These are phyloP conservation scores for Meda fulgida DNA, from an alignment of 2,797 vertebrate species.

Conservation along the genomic window DNA sequence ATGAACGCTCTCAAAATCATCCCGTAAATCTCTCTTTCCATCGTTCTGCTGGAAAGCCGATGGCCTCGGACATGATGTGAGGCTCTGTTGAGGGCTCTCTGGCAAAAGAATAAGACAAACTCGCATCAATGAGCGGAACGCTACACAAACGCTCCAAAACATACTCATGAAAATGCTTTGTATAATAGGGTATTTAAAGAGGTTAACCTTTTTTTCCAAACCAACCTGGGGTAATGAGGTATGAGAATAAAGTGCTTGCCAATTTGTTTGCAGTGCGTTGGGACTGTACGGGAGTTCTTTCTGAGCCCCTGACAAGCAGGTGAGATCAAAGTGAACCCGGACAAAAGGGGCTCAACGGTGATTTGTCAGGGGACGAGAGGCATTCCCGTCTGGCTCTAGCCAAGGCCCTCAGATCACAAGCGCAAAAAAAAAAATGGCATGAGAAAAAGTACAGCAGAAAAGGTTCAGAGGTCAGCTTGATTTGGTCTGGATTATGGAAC, in stretches of 20 bases:
- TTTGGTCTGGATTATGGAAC: conserved; percentile 87
- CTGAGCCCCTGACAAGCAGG: conserved; percentile 89
- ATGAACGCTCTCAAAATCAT: conserved; percentile 39
- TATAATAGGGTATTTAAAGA: conserved; percentile 52
- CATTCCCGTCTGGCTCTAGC: conserved; percentile 83
- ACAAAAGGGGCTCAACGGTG: conserved; percentile 93
- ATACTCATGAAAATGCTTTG: conserved; percentile 9
- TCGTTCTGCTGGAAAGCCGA: conserved; percentile 29
- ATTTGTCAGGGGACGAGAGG: conserved; percentile 92
- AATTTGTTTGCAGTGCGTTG: conserved; percentile 88
- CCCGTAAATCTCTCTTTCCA: conserved; percentile 36
- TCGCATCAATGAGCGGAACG: not conserved
- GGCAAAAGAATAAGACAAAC: conserved; percentile 38
- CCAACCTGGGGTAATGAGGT: conserved; percentile 71
- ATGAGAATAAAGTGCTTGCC: conserved; percentile 83
- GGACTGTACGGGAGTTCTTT: conserved; percentile 88
- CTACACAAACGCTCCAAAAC: conserved; percentile 10
- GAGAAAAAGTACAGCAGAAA: conserved; percentile 89
- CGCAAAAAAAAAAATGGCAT: conserved; percentile 77
- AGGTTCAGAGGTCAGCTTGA: conserved; percentile 92
- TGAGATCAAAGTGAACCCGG: conserved; percentile 89
- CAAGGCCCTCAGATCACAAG: conserved; percentile 84
- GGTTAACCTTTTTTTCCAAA: conserved; percentile 70
- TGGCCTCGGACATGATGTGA: conserved; percentile 1
- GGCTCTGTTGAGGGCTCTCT: conserved; percentile 21